Conservation (phyloP, 2,888 invertebrate species). For the Cataglyphis rosenhaueri region DNA sequence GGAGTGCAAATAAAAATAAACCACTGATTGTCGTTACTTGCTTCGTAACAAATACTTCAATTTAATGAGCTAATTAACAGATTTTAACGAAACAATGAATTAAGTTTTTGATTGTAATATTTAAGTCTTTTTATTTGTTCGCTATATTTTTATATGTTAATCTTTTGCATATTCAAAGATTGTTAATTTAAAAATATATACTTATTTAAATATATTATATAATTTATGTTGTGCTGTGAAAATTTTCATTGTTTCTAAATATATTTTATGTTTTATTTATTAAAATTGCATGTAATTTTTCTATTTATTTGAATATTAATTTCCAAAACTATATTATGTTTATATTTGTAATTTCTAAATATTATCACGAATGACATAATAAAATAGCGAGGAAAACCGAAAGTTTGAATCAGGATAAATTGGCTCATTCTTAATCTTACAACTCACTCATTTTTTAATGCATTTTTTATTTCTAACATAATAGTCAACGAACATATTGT, state of each 20-base stretch:
- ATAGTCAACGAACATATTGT: conserved; percentile 82
- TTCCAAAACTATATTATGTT: not conserved
- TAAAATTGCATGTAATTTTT: not conserved
- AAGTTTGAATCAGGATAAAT: conserved; percentile 2
- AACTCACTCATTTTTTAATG: conserved; percentile 55
- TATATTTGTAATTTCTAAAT: not conserved
- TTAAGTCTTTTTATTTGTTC: not conserved
- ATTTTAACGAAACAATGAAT: not conserved
- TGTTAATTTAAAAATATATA: not conserved
- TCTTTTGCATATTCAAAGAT: not conserved
- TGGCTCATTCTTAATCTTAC: conserved; percentile 7
- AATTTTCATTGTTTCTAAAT: not conserved
- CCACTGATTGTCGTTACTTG: not conserved
- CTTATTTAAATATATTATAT: conserved; percentile 10
- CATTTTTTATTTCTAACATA: conserved; percentile 82
- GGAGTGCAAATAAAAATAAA: conserved; percentile 73
- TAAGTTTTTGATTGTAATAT: not conserved
- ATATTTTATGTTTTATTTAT: conserved; percentile 6
- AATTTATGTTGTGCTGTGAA: not conserved
- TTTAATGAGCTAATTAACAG: not conserved
- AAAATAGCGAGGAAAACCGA: not conserved
- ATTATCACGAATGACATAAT: not conserved
- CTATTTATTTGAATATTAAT: not conserved
- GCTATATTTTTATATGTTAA: conserved; percentile 23
- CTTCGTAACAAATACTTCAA: not conserved